These are phyloP conservation scores for Rhagium mordax DNA, from an alignment of 2,888 invertebrate genomes.

Conservation along the genomic window DNA sequence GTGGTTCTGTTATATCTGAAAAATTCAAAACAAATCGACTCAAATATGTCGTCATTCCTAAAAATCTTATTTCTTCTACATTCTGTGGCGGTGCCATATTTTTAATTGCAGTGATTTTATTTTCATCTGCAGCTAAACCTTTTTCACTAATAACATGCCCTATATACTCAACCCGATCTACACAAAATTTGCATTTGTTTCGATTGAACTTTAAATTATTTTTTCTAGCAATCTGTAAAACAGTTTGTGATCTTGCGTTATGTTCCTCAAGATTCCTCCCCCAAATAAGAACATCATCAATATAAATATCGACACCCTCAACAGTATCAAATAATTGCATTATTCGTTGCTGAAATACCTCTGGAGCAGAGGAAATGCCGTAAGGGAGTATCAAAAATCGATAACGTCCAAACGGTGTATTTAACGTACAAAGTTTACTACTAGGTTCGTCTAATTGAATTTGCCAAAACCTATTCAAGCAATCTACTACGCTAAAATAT, in stretches of 20 bases:
- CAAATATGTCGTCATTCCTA: background rate
- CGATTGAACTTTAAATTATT: slow-evolving; percentile 5
- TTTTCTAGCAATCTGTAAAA: background rate
- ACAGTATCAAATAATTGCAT: slow-evolving; percentile 40
- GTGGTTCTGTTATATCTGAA: no score
- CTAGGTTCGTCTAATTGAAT: background rate
- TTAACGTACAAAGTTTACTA: background rate
- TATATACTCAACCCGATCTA: no score
- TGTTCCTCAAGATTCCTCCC: slow-evolving; percentile 50
- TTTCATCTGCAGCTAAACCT: no score
- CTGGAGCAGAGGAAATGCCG: background rate
- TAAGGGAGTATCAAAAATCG: background rate
- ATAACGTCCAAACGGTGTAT: background rate
- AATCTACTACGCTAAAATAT: background rate
- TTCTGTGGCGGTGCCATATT: no score
- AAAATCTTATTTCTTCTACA: background rate
- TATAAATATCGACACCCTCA: slow-evolving; percentile 51
- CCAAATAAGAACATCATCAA: slow-evolving; percentile 58
- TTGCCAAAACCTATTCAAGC: background rate
- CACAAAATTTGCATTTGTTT: no score
- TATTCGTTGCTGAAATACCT: background rate
- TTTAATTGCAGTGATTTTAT: no score
- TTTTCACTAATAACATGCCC: no score
- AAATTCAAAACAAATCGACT: no score
- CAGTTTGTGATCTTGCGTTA: slow-evolving; percentile 39